Percentiles rank a stretch among this genome's conserved stretches.
phyloP scores from a whole-genome alignment of 2,797 vertebrate genomes.

The Poeciliopsis infans region DNA sequence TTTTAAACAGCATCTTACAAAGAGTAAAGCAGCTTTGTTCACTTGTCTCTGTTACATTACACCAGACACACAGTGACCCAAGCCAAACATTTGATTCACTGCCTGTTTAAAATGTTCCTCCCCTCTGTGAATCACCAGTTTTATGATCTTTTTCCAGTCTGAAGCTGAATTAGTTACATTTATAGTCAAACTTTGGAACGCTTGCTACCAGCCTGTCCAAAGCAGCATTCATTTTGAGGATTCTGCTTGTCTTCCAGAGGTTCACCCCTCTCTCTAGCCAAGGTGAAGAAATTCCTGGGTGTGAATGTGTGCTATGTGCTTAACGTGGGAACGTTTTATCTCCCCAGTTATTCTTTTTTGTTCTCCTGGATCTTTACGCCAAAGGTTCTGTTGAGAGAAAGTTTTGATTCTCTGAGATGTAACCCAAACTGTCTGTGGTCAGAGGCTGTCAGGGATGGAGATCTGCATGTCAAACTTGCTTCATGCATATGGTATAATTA shows the following conservation, averaged over 20 bases:
- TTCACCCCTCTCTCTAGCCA: slow-evolving; percentile 45
- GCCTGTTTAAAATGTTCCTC: slow-evolving; percentile 22
- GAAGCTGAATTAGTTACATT: slow-evolving; percentile 65
- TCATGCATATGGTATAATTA: neutral
- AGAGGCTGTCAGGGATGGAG: slow-evolving; percentile 53
- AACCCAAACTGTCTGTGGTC: slow-evolving; percentile 70
- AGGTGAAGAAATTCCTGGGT: slow-evolving; percentile 56
- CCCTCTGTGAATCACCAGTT: slow-evolving; percentile 31
- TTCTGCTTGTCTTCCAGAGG: slow-evolving; percentile 59
- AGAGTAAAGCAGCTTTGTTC: slow-evolving; percentile 6
- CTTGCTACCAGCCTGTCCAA: slow-evolving; percentile 59
- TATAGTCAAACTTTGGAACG: slow-evolving; percentile 52
- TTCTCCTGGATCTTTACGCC: slow-evolving; percentile 61
- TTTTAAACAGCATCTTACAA: neutral
- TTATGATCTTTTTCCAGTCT: slow-evolving; percentile 39
- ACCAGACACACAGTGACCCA: slow-evolving; percentile 16
- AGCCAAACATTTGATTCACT: slow-evolving; percentile 1
- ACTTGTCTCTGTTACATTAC: neutral
- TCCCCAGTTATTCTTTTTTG: slow-evolving; percentile 70
- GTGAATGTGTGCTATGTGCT: slow-evolving; percentile 24
- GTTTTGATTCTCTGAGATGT: slow-evolving; percentile 57
- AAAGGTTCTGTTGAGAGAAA: slow-evolving; percentile 76
- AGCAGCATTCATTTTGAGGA: slow-evolving; percentile 52
- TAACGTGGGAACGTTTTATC: slow-evolving; percentile 72
- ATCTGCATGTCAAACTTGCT: slow-evolving; percentile 33